A percentile compares a stretch with the other conserved stretches of the same genome.
Conservation (phyloP, 2,888 invertebrate genomes). For the Tuberolachnus salignus region DNA sequence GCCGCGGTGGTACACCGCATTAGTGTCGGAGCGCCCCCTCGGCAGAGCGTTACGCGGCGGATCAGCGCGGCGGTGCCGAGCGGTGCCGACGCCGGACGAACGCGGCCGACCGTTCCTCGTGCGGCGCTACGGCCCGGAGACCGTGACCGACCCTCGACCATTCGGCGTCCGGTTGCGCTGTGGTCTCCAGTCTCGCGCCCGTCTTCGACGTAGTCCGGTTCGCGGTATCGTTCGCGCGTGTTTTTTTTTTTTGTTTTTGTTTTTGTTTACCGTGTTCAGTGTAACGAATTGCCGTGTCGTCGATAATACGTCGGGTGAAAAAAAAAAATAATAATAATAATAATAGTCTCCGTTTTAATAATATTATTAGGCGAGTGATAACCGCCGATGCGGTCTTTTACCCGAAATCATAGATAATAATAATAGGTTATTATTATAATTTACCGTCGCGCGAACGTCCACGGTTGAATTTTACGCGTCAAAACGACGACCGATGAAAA, state of each 20-base stretch:
- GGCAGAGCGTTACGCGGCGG: neutral
- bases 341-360: no score
- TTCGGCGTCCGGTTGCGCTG: constrained; percentile 38
- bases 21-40: neutral
- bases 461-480: neutral
- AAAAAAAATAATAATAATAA: no score
- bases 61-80: constrained; percentile 10
- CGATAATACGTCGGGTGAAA: neutral
- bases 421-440: neutral
- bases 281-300: no score
- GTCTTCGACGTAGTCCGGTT: neutral
- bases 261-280: no score
- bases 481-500: constrained; percentile 13
- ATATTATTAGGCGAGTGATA: no score
- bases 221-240: no score
- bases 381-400: neutral
- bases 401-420: neutral
- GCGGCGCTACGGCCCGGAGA: constrained; percentile 38
- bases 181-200: constrained; percentile 19
- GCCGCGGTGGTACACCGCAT: neutral
- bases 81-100: constrained; percentile 47
- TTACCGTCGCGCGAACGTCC: no score
- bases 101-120: constrained; percentile 51
- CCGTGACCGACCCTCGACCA: constrained; percentile 48
- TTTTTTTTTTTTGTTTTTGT: no score